phyloP scores from a whole-genome alignment of 2,888 invertebrate species.

The Lobophora halterata region DNA sequence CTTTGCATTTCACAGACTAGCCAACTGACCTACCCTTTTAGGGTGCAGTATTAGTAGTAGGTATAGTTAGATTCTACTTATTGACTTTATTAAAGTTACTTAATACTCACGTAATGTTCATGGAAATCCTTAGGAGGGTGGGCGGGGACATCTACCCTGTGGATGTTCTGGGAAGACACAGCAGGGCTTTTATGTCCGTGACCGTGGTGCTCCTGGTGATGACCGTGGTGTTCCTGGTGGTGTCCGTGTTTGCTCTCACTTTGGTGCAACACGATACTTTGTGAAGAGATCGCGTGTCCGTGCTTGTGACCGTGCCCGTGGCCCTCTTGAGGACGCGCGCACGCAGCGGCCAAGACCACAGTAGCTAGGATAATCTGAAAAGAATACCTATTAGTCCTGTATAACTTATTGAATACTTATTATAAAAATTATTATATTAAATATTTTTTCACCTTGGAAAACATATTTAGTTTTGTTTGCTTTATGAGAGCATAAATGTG shows the following conservation, averaged over 20 bases:
- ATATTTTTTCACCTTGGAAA: constrained; percentile 4
- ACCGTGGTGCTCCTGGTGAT: constrained; percentile 8
- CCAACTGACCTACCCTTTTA: too few relatives aligned
- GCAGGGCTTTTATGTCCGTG: too few relatives aligned
- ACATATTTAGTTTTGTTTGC: background rate
- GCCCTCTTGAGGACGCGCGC: constrained; percentile 12
- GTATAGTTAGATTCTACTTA: too few relatives aligned
- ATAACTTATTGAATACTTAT: too few relatives aligned
- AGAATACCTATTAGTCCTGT: background rate
- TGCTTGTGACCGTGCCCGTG: constrained; percentile 22
- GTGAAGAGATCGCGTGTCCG: constrained; percentile 40
- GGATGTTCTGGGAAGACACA: too few relatives aligned
- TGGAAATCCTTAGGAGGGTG: too few relatives aligned
- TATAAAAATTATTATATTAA: too few relatives aligned
- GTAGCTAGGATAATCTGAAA: constrained; percentile 9
- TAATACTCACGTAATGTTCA: too few relatives aligned
- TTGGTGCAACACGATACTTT: constrained; percentile 44
- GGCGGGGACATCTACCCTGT: too few relatives aligned
- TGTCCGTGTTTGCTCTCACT: constrained; percentile 41
- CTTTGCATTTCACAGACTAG: too few relatives aligned
- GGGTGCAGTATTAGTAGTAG: too few relatives aligned
- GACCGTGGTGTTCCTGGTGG: constrained; percentile 18
- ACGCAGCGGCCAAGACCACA: constrained; percentile 3
- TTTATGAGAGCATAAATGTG: background rate
- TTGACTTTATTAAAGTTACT: too few relatives aligned